Evolutionary conservation across 2,113 vertebrate genomes (phyloP), one percentile per base, ranked within the genome.

Genomic region (Oreamnos americanus): DNA sequence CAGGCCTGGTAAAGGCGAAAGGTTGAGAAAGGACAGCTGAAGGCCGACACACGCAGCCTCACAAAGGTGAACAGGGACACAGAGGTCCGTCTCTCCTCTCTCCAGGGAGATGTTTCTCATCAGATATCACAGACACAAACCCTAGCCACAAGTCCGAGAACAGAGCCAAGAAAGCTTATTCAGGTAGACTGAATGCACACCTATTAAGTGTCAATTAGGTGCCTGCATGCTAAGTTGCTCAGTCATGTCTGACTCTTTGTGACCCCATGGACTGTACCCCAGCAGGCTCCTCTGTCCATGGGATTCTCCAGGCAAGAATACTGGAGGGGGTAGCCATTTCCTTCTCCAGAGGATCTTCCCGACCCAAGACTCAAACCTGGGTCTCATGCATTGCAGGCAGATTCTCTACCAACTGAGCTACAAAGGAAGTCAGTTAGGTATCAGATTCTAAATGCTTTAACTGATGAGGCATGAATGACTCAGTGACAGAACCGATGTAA

Each of bases 401-500:
- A 39, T 71, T 39, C 67, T 71, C 19, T 39, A 36, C 67, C 0
- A 5, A 71, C n/a, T 71, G 67, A 71, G 67, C n/a, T 39, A 71
- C 1, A 0, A 71, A 5, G n/a, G n/a, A 71, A 71, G 23, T 3
- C 10, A 4, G 33, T 83, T 47, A 33, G 2, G 2, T 12, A 19
- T 19, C 60, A 71, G 74, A 55, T 62, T 43, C 62, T n/a, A 71
- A 83, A 57, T 2, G 47, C 49, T 84, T 83, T 10, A 23, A 45
- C 43, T 13, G n/a, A 51, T 19, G 84, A 21, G 15, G 51, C 53
- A 25, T 0, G 2, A 49, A 33, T 4, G 12, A 85, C 51, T 8
- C 15, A 0, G 3, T 21, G 1, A 17, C 13, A 13, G 58, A 15
- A 39, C 55, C 1, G 53, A 67, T 0, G 5, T 13, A 53, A 5